Evolutionary conservation across 1,140 invertebrate species (phyloP).

Genomic region (Sinonovacula constricta): DNA sequence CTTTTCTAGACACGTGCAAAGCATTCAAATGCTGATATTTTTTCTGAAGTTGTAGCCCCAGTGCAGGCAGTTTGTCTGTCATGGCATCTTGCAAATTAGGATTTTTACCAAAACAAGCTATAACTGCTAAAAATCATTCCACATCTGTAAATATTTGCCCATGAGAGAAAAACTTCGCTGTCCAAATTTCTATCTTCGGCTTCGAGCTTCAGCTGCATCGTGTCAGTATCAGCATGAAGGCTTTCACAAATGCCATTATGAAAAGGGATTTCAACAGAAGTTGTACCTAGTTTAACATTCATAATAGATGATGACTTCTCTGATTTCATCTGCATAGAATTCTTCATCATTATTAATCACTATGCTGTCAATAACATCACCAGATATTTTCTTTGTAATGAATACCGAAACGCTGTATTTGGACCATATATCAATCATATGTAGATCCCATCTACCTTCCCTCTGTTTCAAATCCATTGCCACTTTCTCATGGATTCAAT

Average conservation of each 20-base stretch:
- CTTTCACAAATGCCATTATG: constrained; percentile 47
- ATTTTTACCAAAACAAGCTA: constrained; percentile 25
- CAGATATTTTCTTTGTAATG: constrained; percentile 14
- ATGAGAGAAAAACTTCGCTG: no score
- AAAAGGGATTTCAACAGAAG: constrained; percentile 31
- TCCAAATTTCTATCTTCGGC: no score
- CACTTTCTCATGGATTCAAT: constrained; percentile 44
- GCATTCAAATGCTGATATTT: no score
- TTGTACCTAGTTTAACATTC: constrained; percentile 1
- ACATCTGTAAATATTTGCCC: no score
- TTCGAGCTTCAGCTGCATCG: constrained; percentile 36
- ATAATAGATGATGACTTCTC: constrained; percentile 30
- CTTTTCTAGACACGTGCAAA: no score
- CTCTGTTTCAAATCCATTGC: no score
- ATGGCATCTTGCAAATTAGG: no score
- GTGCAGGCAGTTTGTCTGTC: constrained; percentile 34
- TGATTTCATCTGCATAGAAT: constrained; percentile 37
- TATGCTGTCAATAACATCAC: constrained; percentile 29
- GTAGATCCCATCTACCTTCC: no score
- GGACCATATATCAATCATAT: constrained; percentile 50
- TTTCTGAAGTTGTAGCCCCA: constrained; percentile 33
- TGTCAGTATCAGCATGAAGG: constrained; percentile 44
- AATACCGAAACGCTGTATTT: constrained; percentile 27
- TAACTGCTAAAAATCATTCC: constrained; percentile 53
- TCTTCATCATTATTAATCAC: constrained; percentile 46